Evolutionary conservation across 2,888 invertebrate species (phyloP), one percentile per base, ranked within the genome.

Genomic region (Chymomyza caudatula): DNA sequence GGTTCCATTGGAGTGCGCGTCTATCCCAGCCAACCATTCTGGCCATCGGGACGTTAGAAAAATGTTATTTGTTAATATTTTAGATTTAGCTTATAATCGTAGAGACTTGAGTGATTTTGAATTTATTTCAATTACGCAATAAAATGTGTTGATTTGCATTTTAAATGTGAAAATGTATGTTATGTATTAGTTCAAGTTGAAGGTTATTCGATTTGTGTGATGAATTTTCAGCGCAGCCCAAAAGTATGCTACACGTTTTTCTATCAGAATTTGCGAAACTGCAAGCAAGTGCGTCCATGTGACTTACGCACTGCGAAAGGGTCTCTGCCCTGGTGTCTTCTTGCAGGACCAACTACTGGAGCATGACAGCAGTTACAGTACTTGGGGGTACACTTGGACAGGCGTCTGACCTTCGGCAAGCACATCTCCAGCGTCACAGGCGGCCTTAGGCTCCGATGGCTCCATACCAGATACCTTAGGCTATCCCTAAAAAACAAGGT

Each of bases 11-110:
- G 78, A 3, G 85, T 22, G 17, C 19, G 51, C 51, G 92, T 92
- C 0, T 92, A 91, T 81, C 92, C 94, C 0, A 92, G 92, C 0
- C 93, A 92, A 52, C 92, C 94, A 25, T 91, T 93, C 68, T 94
- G 94, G 88, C 76, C 87, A 2, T 70, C 71, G 23, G 86, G 29
- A 2, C 29, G 29, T 11, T 37, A 37, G 11, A 37, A 37, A 37
- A 11, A 11, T 11, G 8, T 1, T 0, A 37, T 37, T 37, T 37
- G 8, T 11, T 23, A 23, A 13, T 47, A 17, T 43, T 5, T 15
- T 47, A 47, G n/a, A n/a, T n/a, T n/a, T n/a, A n/a, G n/a, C n/a
- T n/a, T n/a, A n/a, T n/a, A n/a, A n/a, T n/a, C n/a, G n/a, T n/a
- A 47, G 19, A 11, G 52, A 11, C 13, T 52, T 20, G 52, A n/a